Conservation (phyloP, 2,797 vertebrate species). For the Sandelia bainsii region DNA sequence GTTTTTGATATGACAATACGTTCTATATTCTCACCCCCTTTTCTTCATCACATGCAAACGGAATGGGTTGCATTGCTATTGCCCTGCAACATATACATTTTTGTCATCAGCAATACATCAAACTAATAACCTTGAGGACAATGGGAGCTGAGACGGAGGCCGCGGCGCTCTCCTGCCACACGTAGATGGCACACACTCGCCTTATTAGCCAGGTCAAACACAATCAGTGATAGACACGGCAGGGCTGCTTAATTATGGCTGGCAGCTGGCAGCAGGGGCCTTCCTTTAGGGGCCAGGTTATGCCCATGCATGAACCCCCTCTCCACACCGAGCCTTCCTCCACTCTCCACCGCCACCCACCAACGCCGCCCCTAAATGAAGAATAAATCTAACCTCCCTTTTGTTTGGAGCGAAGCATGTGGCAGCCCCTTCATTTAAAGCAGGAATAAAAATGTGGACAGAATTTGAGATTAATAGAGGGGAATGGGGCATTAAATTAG, state of each 20-base stretch:
- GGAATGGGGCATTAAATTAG: constrained; percentile 82
- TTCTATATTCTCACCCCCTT: neutral
- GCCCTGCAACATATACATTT: constrained; percentile 38
- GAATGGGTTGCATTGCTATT: too few relatives aligned
- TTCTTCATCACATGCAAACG: neutral
- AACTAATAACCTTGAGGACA: constrained; percentile 64
- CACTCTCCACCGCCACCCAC: constrained; percentile 39
- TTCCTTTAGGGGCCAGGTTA: constrained; percentile 84
- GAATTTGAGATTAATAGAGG: constrained; percentile 82
- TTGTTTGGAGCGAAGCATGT: constrained; percentile 78
- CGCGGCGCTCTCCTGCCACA: constrained; percentile 61
- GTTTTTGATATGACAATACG: too few relatives aligned
- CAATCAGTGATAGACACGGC: constrained; percentile 86
- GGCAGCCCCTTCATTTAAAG: constrained; percentile 79
- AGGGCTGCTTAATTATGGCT: constrained; percentile 84
- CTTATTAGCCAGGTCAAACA: constrained; percentile 87
- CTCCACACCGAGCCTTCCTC: constrained; percentile 18
- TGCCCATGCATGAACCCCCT: constrained; percentile 78
- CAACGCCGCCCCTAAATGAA: constrained; percentile 70
- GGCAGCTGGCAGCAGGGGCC: constrained; percentile 85
- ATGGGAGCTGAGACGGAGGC: constrained; percentile 45
- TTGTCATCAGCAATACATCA: constrained; percentile 58
- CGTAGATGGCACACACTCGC: constrained; percentile 78
- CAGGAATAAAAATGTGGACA: constrained; percentile 74
- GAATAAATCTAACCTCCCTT: constrained; percentile 81